A percentile compares a stretch with the other conserved stretches of the same genome.
Evolutionary conservation across 1,140 invertebrate species (phyloP).

Genomic region (Neuroterus valhalla): DNA sequence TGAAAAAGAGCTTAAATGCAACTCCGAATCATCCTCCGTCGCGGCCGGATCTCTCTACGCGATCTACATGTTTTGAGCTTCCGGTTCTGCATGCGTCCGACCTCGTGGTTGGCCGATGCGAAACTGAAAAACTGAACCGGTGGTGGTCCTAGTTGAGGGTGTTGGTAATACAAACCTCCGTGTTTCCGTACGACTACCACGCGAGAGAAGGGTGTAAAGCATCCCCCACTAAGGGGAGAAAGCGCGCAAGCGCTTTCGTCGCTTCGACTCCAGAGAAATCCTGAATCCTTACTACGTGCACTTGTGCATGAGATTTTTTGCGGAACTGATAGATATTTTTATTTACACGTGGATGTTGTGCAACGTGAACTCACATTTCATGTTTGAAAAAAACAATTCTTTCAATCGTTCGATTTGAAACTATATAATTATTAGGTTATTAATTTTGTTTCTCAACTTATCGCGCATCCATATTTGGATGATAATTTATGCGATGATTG

Average conservation of each 20-base stretch:
- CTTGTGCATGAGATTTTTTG: too few relatives aligned
- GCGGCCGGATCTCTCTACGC: slow-evolving; percentile 19
- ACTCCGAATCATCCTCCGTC: slow-evolving; percentile 35
- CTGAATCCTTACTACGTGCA: too few relatives aligned
- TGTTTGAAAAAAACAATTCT: too few relatives aligned
- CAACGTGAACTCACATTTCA: too few relatives aligned
- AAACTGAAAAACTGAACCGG: slow-evolving; percentile 46
- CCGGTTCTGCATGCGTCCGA: slow-evolving; percentile 50
- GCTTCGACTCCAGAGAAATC: too few relatives aligned
- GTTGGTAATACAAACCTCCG: slow-evolving; percentile 48
- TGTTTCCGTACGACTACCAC: slow-evolving; percentile 26
- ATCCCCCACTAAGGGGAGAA: slow-evolving; percentile 17
- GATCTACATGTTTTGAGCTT: slow-evolving; percentile 56
- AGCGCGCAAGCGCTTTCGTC: background rate
- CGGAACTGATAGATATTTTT: too few relatives aligned
- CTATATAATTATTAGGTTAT: too few relatives aligned
- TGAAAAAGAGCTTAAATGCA: slow-evolving; percentile 31
- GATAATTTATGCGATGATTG: too few relatives aligned
- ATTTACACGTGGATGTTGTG: too few relatives aligned
- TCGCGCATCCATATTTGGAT: too few relatives aligned
- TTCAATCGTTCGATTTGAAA: too few relatives aligned
- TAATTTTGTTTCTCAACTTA: too few relatives aligned
- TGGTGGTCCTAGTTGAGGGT: slow-evolving; percentile 37
- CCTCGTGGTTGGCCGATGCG: slow-evolving; percentile 57
- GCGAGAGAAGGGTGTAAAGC: slow-evolving; percentile 7